Conservation (phyloP, 2,888 invertebrate genomes). For the Phrixothrix hirtus region DNA sequence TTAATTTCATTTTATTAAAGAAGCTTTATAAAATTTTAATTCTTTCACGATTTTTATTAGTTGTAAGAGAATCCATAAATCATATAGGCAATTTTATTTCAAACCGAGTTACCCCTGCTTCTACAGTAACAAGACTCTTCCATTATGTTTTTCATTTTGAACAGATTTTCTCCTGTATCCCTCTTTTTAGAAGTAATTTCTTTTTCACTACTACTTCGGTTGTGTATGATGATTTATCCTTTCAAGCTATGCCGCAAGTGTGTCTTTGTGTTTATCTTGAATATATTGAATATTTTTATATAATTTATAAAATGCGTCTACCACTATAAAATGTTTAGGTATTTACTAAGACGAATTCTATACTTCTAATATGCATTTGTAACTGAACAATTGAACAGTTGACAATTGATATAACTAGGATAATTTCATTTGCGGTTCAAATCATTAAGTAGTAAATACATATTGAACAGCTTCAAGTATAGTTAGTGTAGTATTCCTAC, state of each 20-base stretch:
- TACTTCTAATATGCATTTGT: background rate
- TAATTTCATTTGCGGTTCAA: background rate
- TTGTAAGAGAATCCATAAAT: conserved; percentile 20
- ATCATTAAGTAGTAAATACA: background rate
- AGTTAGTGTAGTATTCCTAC: background rate
- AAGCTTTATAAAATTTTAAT: background rate
- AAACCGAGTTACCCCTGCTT: conserved; percentile 18
- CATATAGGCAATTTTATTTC: conserved; percentile 16
- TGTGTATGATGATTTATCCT: conserved; percentile 21
- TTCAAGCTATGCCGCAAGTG: conserved; percentile 1
- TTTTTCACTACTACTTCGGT: conserved; percentile 17
- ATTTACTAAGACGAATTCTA: too few relatives aligned
- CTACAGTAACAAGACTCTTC: conserved; percentile 27
- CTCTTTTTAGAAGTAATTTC: conserved; percentile 25
- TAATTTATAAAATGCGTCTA: too few relatives aligned
- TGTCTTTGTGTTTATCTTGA: conserved; percentile 3
- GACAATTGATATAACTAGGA: too few relatives aligned
- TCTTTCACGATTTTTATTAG: background rate
- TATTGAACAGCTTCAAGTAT: background rate
- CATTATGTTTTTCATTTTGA: conserved; percentile 31
- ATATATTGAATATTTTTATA: background rate
- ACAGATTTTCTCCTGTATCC: conserved; percentile 29
- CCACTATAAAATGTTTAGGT: too few relatives aligned
- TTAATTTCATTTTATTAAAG: too few relatives aligned
- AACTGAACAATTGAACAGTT: too few relatives aligned